Conservation (phyloP, 2,888 invertebrate species). For the Notodonta dromedarius region DNA sequence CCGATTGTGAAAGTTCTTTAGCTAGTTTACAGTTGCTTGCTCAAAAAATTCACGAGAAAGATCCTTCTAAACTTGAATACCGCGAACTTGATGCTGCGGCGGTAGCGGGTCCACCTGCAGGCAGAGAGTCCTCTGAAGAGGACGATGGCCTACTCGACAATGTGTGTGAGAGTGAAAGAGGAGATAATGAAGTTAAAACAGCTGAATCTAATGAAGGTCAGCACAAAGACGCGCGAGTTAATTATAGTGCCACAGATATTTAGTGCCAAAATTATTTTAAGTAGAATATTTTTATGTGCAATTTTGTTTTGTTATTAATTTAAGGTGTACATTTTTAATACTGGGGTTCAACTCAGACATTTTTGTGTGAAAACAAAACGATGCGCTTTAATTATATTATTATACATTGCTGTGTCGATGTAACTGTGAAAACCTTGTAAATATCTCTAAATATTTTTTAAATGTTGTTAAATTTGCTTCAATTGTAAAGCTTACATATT, state of each 20-base stretch:
- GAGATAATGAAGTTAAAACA: conserved; percentile 76
- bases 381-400: conserved; percentile 79
- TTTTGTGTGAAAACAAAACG: conserved; percentile 78
- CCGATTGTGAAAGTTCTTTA: conserved; percentile 97
- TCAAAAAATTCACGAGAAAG: conserved; percentile 91
- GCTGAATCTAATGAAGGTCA: conserved; percentile 71
- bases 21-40: conserved; percentile 93
- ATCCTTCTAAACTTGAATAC: conserved; percentile 90
- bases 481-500: conserved; percentile 73
- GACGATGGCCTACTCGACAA: conserved; percentile 72
- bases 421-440: conserved; percentile 72
- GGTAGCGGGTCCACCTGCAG: conserved; percentile 56
- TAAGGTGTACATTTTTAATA: conserved; percentile 73
- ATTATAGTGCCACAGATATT: conserved; percentile 85
- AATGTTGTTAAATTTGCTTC: conserved; percentile 80
- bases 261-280: conserved; percentile 86
- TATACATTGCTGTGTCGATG: conserved; percentile 46
- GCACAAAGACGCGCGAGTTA: conserved; percentile 75
- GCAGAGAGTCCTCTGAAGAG: conserved; percentile 83
- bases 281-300: conserved; percentile 82
- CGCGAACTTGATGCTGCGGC: conserved; percentile 78
- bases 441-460: conserved; percentile 73
- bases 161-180: conserved; percentile 74
- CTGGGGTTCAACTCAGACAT: conserved; percentile 70
- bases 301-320: conserved; percentile 79